phyloP scores from a whole-genome alignment of 2,113 vertebrate genomes.

The Montifringilla adamsi region DNA sequence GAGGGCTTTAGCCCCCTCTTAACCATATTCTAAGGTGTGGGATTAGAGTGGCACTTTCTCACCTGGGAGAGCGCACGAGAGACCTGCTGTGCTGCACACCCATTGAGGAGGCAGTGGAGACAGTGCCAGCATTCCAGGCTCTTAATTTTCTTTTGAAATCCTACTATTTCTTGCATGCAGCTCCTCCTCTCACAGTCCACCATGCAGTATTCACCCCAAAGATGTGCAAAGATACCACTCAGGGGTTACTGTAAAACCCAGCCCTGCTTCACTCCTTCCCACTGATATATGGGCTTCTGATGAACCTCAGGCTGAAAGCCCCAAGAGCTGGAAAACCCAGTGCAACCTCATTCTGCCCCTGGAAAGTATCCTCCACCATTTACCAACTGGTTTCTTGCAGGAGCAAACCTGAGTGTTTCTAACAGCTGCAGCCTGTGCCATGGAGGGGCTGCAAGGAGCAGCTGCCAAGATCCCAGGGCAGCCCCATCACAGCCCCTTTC shows the following conservation, averaged over 20 bases:
- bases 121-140: not conserved
- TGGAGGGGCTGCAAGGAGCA: not conserved
- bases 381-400: not conserved
- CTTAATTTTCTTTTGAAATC: not conserved
- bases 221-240: not conserved
- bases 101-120: not conserved
- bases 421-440: not conserved
- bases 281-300: not conserved
- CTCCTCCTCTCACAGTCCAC: not conserved
- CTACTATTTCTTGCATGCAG: not conserved
- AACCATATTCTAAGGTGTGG: not conserved
- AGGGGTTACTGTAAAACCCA: not conserved
- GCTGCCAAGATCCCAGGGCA: not conserved
- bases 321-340: not conserved
- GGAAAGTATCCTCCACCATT: not conserved
- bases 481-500: not conserved
- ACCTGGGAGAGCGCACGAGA: not conserved
- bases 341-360: not conserved
- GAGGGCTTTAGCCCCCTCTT: not conserved
- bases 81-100: not conserved
- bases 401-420: not conserved
- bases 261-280: not conserved
- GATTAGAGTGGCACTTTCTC: not conserved
- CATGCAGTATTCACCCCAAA: not conserved
- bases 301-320: not conserved